phyloP scores from a whole-genome alignment of 2,888 invertebrate species.

The Drosophila eohydei region DNA sequence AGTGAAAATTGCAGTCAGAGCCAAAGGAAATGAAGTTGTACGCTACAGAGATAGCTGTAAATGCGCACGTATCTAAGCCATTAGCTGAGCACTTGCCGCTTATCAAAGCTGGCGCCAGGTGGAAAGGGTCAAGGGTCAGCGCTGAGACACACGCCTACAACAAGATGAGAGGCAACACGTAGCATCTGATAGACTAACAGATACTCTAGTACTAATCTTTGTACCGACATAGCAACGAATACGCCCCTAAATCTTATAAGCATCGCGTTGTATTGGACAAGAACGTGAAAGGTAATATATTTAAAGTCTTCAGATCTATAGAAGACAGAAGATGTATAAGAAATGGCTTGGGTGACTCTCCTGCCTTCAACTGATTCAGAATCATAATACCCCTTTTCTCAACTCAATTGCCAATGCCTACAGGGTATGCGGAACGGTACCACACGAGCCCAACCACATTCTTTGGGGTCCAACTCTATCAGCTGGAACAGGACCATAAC shows the following conservation, averaged over 20 bases:
- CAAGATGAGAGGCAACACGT: constrained; percentile 15
- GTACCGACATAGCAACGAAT: no score
- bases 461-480: constrained; percentile 49
- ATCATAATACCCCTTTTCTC: not conserved
- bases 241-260: no score
- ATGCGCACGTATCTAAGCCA: constrained; percentile 45
- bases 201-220: not conserved
- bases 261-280: no score
- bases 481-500: constrained; percentile 72
- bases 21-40: constrained; percentile 63
- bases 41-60: constrained; percentile 23
- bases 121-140: constrained; percentile 58
- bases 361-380: not conserved
- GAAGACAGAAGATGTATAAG: not conserved
- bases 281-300: not conserved
- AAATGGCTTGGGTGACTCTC: not conserved
- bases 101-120: constrained; percentile 69
- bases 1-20: constrained; percentile 64
- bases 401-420: not conserved
- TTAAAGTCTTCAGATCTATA: not conserved
- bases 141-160: constrained; percentile 45
- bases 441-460: constrained; percentile 56
- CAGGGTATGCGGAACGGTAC: constrained; percentile 39
- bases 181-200: not conserved
- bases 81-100: constrained; percentile 51